phyloP scores from a whole-genome alignment of 2,113 vertebrate genomes.

The Dolichallabes microphthalmus region DNA sequence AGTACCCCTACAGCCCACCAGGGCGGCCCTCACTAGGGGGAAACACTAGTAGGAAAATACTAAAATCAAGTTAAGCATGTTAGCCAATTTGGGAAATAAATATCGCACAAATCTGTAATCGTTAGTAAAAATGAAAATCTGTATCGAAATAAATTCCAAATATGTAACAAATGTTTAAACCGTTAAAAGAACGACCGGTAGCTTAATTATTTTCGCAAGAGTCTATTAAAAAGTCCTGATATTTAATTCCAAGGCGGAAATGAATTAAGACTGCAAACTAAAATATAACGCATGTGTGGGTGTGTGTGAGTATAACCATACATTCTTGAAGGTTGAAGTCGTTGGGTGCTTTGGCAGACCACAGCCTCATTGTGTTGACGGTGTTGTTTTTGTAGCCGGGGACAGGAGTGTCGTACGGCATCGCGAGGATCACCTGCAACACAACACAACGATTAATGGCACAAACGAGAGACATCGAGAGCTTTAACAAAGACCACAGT shows the following conservation, averaged over 20 bases:
- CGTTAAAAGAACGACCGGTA: no score
- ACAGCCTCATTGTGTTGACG: constrained; percentile 87
- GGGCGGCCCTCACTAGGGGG: no score
- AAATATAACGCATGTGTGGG: background rate
- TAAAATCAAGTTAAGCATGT: no score
- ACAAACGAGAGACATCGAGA: background rate
- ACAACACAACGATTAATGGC: background rate
- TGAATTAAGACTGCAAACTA: background rate
- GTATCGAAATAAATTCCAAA: no score
- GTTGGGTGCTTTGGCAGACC: constrained; percentile 86
- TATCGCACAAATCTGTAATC: no score
- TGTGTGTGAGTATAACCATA: constrained; percentile 57
- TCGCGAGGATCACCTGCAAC: constrained; percentile 80
- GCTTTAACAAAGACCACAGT: background rate
- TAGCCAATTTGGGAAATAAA: no score
- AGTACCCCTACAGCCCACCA: no score
- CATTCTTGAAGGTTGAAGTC: constrained; percentile 87
- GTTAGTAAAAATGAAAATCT: no score
- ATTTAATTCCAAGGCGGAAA: background rate
- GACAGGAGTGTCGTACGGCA: constrained; percentile 85
- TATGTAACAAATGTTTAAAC: no score
- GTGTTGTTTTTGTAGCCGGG: constrained; percentile 89
- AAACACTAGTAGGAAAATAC: no score
- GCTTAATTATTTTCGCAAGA: background rate
- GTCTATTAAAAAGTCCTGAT: background rate